These are phyloP conservation scores for Scomber japonicus DNA, from an alignment of 2,113 vertebrate genomes.

Conservation along the genomic window DNA sequence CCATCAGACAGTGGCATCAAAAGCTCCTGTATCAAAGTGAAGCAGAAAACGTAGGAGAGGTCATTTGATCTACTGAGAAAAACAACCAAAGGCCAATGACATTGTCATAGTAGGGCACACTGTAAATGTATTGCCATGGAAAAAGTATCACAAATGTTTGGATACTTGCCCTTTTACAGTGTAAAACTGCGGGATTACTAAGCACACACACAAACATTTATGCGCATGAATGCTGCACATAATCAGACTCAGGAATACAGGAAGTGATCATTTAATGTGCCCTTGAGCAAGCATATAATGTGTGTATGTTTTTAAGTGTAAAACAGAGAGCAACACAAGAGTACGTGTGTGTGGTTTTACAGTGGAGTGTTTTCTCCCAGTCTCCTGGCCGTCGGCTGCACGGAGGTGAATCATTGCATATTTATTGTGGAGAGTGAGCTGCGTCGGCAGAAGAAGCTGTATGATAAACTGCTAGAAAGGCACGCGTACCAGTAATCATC, in stretches of 20 bases:
- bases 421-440: constrained; percentile 92
- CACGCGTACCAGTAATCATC: constrained; percentile 91
- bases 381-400: constrained; percentile 79
- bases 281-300: constrained; percentile 51
- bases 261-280: constrained; percentile 49
- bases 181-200: constrained; percentile 18
- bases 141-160: constrained; percentile 15
- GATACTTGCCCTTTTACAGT: constrained; percentile 13
- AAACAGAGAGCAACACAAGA: constrained; percentile 46
- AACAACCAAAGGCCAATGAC: constrained; percentile 36
- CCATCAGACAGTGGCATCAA: constrained; percentile 46
- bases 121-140: constrained; percentile 5
- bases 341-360: constrained; percentile 54
- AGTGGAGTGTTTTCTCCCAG: constrained; percentile 45
- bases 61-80: constrained; percentile 51
- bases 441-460: constrained; percentile 82
- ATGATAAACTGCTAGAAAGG: constrained; percentile 93
- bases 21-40: constrained; percentile 54
- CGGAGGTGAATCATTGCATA: constrained; percentile 93
- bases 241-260: constrained; percentile 19
- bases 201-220: constrained; percentile 8
- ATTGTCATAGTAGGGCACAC: constrained; percentile 32
- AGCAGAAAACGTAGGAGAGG: constrained; percentile 43
- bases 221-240: neutral
- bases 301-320: constrained; percentile 55